Evolutionary conservation across 2,888 invertebrate species (phyloP).

Genomic region (Chromoteleia sp.): DNA sequence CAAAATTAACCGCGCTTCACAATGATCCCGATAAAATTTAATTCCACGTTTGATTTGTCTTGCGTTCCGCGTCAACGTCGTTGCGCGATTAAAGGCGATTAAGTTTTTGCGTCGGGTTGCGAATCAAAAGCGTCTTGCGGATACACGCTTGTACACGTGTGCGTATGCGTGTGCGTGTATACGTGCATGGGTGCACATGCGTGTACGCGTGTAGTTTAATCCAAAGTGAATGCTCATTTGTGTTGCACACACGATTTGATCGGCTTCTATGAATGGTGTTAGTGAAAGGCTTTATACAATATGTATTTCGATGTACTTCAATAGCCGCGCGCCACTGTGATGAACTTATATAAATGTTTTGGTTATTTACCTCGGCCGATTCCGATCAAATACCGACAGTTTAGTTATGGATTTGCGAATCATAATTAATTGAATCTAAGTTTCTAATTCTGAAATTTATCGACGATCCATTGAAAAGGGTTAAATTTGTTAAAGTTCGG

Average conservation of each 20-base stretch:
- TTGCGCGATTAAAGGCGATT: conserved; percentile 24
- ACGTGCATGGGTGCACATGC: neutral
- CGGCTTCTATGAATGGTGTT: conserved; percentile 54
- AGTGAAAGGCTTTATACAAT: conserved; percentile 59
- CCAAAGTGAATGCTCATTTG: conserved; percentile 54
- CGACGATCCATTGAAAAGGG: too few species aligned
- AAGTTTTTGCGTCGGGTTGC: conserved; percentile 24
- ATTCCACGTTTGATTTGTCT: conserved; percentile 58
- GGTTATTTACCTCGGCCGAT: conserved; percentile 29
- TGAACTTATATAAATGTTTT: conserved; percentile 42
- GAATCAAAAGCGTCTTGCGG: conserved; percentile 22
- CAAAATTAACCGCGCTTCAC: conserved; percentile 55
- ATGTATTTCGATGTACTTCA: conserved; percentile 37
- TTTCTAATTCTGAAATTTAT: too few species aligned
- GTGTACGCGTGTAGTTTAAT: conserved; percentile 35
- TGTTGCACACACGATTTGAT: conserved; percentile 47
- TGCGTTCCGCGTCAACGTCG: conserved; percentile 26
- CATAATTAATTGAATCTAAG: neutral
- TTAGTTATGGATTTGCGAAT: neutral
- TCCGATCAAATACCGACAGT: neutral
- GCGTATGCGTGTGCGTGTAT: neutral
- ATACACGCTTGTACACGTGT: too few species aligned
- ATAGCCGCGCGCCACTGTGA: conserved; percentile 26
- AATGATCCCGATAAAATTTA: conserved; percentile 49
- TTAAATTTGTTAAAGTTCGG: too few species aligned